Percentiles rank a stretch among this genome's conserved stretches.
phyloP scores from a whole-genome alignment of 2,888 invertebrate genomes.

The Pherbina coryleti region DNA sequence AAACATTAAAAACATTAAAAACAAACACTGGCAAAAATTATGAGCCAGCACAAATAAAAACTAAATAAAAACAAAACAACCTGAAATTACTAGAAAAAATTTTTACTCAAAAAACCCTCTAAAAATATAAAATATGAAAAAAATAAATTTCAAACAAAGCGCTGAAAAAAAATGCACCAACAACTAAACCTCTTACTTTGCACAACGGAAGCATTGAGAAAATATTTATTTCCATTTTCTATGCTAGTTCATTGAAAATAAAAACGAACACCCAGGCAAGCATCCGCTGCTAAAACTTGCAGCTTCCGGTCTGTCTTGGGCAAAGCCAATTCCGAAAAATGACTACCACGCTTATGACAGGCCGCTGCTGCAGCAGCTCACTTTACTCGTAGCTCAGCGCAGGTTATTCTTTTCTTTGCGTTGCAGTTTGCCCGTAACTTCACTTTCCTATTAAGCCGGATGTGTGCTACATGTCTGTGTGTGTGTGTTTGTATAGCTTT shows the following conservation, averaged over 20 bases:
- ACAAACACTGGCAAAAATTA: not conserved
- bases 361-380: conserved; percentile 6
- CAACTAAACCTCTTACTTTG: not conserved
- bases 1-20: no score
- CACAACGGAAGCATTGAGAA: conserved; percentile 18
- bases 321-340: conserved; percentile 20
- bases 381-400: conserved; percentile 53
- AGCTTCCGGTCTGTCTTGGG: conserved; percentile 34
- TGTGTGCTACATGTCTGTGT: conserved; percentile 42
- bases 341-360: conserved; percentile 14
- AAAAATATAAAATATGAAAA: not conserved
- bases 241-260: conserved; percentile 7
- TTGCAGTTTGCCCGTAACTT: not conserved
- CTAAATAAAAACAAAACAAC: not conserved
- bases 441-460: conserved; percentile 1
- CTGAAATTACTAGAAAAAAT: no score
- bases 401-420: conserved; percentile 53
- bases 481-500: not conserved
- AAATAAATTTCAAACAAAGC: not conserved
- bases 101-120: no score
- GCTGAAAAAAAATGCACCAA: conserved; percentile 6
- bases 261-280: conserved; percentile 15
- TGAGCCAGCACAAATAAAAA: not conserved
- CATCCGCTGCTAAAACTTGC: conserved; percentile 20
- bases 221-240: conserved; percentile 16